Conservation (phyloP, 53 echinoderm and acorn worm species). For the Pentamera pediparva region DNA sequence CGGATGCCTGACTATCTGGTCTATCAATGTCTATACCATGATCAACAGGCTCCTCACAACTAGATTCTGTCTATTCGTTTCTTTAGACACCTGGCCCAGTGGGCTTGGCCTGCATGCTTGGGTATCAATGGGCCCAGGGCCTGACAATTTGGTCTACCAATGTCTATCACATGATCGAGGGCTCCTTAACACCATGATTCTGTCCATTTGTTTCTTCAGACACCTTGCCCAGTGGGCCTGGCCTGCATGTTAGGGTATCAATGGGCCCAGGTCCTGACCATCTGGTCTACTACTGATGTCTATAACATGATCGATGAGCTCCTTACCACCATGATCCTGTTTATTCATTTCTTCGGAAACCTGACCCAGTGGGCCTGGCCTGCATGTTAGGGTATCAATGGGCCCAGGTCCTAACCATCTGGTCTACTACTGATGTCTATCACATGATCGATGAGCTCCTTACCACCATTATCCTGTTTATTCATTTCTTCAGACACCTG, state of each 20-base stretch:
- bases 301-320: background rate
- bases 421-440: background rate
- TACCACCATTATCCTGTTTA: conserved; percentile 84
- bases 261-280: conserved; percentile 68
- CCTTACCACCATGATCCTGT: conserved; percentile 74
- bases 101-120: too few species aligned
- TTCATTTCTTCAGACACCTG: too few species aligned
- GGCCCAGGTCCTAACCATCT: too few species aligned
- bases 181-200: conserved; percentile 73
- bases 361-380: too few species aligned
- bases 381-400: too few species aligned
- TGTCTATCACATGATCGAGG: background rate
- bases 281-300: background rate
- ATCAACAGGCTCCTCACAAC: background rate
- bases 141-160: background rate
- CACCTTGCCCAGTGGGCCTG: conserved; percentile 98
- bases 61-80: too few species aligned
- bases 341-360: too few species aligned
- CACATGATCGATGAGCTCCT: background rate
- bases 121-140: too few species aligned
- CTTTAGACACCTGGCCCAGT: too few species aligned
- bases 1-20: background rate
- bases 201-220: conserved; percentile 81
- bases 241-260: conserved; percentile 83
- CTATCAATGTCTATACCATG: background rate